These are phyloP conservation scores for Ethmia dodecea DNA, from an alignment of 2,888 invertebrate species.

Conservation along the genomic window DNA sequence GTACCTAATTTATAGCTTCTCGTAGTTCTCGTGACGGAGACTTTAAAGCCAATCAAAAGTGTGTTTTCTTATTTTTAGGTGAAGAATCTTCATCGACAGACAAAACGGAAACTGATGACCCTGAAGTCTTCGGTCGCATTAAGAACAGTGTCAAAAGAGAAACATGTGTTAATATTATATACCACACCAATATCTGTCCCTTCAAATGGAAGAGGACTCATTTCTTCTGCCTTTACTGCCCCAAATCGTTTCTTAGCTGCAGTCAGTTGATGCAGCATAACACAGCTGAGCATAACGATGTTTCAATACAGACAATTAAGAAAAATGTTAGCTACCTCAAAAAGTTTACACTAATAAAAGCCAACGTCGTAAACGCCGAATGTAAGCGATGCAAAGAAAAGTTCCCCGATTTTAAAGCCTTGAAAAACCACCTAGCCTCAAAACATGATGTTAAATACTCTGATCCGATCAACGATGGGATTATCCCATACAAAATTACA, in stretches of 20 bases:
- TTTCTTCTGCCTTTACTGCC: slow-evolving; percentile 58
- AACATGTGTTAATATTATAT: too few relatives aligned
- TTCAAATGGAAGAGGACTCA: slow-evolving; percentile 61
- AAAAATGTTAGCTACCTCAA: slow-evolving; percentile 38
- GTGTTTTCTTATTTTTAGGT: too few relatives aligned
- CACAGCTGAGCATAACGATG: slow-evolving; percentile 28
- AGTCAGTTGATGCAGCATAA: slow-evolving; percentile 42
- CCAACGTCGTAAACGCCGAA: slow-evolving; percentile 46
- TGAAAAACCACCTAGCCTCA: slow-evolving; percentile 51
- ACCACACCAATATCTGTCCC: slow-evolving; percentile 52
- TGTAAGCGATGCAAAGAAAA: slow-evolving; percentile 48
- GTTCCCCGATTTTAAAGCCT: slow-evolving; percentile 29
- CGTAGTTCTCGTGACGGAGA: too few relatives aligned
- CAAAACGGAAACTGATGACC: too few relatives aligned
- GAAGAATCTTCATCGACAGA: too few relatives aligned
- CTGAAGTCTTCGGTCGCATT: too few relatives aligned
- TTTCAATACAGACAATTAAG: slow-evolving; percentile 32
- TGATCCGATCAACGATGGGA: slow-evolving; percentile 40
- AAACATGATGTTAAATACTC: slow-evolving; percentile 43
- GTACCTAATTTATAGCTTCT: too few relatives aligned
- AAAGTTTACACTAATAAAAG: slow-evolving; percentile 55
- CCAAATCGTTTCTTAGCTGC: slow-evolving; percentile 45
- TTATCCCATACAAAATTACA: slow-evolving; percentile 53
- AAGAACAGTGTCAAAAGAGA: too few relatives aligned
- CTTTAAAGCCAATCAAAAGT: too few relatives aligned